Evolutionary conservation across 2,888 invertebrate genomes (phyloP).

Genomic region (Philaethria dido): DNA sequence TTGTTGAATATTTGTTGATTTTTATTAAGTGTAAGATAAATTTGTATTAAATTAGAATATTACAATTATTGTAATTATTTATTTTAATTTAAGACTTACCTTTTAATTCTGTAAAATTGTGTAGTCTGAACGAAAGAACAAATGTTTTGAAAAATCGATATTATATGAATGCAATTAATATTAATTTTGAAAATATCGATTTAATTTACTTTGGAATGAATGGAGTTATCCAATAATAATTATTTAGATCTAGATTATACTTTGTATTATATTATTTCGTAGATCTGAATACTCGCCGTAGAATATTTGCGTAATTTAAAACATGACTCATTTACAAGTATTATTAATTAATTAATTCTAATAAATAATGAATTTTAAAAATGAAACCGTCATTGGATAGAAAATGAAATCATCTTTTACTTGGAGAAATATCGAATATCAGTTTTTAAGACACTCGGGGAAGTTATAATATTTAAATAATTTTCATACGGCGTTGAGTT

Average conservation of each 20-base stretch:
- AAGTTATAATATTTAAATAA: too few relatives aligned
- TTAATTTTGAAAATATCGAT: not conserved
- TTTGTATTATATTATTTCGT: constrained; percentile 22
- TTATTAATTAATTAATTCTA: not conserved
- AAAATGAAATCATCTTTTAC: constrained; percentile 7
- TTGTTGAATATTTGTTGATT: constrained; percentile 28
- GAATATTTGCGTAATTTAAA: constrained; percentile 29
- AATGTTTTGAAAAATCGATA: not conserved
- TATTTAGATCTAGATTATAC: constrained; percentile 4
- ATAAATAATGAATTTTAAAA: not conserved
- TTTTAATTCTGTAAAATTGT: constrained; percentile 9
- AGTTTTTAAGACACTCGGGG: not conserved
- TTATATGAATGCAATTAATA: not conserved
- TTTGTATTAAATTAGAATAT: constrained; percentile 19
- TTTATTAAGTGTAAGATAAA: constrained; percentile 25
- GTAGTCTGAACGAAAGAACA: constrained; percentile 2
- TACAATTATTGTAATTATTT: constrained; percentile 24
- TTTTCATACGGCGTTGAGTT: too few relatives aligned
- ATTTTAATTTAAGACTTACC: constrained; percentile 18
- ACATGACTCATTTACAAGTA: constrained; percentile 2
- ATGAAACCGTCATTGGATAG: not conserved
- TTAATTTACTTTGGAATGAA: constrained; percentile 10
- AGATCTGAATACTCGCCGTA: constrained; percentile 24
- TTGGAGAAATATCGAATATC: not conserved
- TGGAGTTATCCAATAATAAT: constrained; percentile 2